Percentiles rank a stretch among this genome's conserved stretches.
Conservation (phyloP, 2,797 vertebrate genomes). For the Enteromius anoplus region DNA sequence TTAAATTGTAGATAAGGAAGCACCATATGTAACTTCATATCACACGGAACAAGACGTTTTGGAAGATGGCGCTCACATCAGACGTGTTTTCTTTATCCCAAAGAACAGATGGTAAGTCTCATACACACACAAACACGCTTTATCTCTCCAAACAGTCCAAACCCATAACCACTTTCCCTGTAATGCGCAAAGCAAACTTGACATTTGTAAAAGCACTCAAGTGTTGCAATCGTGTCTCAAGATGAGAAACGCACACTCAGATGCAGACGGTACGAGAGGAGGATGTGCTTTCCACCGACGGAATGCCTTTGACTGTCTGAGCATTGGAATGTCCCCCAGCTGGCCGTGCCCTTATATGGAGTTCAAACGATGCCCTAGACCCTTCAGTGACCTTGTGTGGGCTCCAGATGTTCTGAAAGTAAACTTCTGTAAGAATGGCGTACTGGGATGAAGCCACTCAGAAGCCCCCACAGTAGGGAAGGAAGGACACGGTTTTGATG, state of each 20-base stretch:
- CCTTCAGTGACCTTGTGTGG: slow-evolving; percentile 60
- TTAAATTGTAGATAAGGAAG: slow-evolving; percentile 11
- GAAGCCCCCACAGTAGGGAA: slow-evolving; percentile 48
- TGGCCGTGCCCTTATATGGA: slow-evolving; percentile 71
- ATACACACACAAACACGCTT: background rate
- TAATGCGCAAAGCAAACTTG: background rate
- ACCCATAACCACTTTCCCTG: background rate
- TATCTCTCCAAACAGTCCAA: slow-evolving; percentile 1
- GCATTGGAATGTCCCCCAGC: slow-evolving; percentile 44
- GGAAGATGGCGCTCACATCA: background rate
- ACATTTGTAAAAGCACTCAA: slow-evolving; percentile 39
- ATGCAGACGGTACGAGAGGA: slow-evolving; percentile 5
- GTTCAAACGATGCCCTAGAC: slow-evolving; percentile 66
- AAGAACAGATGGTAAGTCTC: slow-evolving; percentile 34
- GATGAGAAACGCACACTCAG: slow-evolving; percentile 32
- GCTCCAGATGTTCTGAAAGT: slow-evolving; percentile 74
- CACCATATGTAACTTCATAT: background rate
- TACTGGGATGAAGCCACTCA: slow-evolving; percentile 47
- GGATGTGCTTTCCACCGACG: slow-evolving; percentile 28
- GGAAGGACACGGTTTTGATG: background rate
- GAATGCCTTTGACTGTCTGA: slow-evolving; percentile 35
- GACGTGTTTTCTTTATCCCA: background rate
- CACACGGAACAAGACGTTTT: slow-evolving; percentile 13
- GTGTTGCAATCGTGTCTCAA: slow-evolving; percentile 32
- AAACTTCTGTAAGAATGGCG: slow-evolving; percentile 72